These are phyloP conservation scores for Dastarcus helophoroides DNA, from an alignment of 2,888 invertebrate genomes.

Conservation along the genomic window DNA sequence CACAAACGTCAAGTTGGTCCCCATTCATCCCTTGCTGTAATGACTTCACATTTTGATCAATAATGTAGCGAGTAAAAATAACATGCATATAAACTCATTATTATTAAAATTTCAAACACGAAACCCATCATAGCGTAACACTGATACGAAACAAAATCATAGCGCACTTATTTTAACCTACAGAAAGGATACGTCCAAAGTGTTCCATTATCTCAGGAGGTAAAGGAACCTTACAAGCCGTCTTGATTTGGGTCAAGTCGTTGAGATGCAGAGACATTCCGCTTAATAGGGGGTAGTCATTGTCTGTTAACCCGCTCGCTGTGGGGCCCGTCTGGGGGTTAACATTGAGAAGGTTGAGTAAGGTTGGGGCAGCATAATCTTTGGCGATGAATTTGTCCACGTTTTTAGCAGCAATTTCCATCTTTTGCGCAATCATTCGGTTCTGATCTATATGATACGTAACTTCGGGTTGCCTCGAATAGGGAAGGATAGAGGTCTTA, in stretches of 20 bases:
- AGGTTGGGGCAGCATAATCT: conserved; percentile 60
- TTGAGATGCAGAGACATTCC: conserved; percentile 53
- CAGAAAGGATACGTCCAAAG: conserved; percentile 79
- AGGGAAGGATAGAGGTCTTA: too few species aligned
- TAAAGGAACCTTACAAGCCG: conserved; percentile 73
- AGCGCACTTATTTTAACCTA: neutral
- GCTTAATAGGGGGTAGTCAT: conserved; percentile 78
- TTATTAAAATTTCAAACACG: too few species aligned
- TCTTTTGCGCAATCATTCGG: conserved; percentile 38
- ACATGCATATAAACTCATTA: too few species aligned
- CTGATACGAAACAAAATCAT: too few species aligned
- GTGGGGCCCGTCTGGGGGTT: conserved; percentile 61
- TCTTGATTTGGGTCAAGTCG: conserved; percentile 66
- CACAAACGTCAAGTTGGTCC: too few species aligned
- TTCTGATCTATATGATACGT: neutral
- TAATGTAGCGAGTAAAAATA: too few species aligned
- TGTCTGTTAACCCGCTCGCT: conserved; percentile 81
- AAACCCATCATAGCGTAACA: too few species aligned
- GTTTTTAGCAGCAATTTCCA: conserved; percentile 70
- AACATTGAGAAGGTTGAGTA: conserved; percentile 57
- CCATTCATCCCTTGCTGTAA: too few species aligned
- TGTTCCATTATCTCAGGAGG: conserved; percentile 92
- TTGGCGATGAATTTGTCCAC: conserved; percentile 61
- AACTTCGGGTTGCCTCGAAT: neutral
- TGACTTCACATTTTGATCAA: too few species aligned